Evolutionary conservation across 2,797 vertebrate genomes (phyloP), one percentile per base, ranked within the genome.

Genomic region (Sebastes steindachneri): DNA sequence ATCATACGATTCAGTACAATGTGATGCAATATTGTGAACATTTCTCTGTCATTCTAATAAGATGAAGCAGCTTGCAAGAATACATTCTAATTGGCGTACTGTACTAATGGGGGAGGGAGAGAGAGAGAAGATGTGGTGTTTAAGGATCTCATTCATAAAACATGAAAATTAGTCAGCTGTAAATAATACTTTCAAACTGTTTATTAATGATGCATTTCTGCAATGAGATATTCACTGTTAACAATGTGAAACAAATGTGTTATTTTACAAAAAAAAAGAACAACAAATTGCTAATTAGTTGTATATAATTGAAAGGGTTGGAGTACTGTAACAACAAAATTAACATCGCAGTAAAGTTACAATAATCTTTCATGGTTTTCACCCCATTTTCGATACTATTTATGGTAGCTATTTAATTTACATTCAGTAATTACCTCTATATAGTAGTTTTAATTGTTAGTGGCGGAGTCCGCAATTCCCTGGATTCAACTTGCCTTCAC

Each of bases 101-200:
- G 23, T 31, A 8, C n/a, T 33, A 68, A 76, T 62, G 48, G 6
- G 9, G 12, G 21, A 31, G 26, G 17, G 35, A 11, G 33, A 10
- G 45, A 51, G 17, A 3, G 14, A 62, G 11, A 48, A 48, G 45
- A 19, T 19, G 14, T 7, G 37, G 28, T 28, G 64, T 66, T 7
- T 71, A 69, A 53, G 23, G 11, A 37, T 76, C 35, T 75, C 63
- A 84, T 80, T 79, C 59, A 79, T 78, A 69, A 73, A 78, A 86
- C 71, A 73, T 73, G 23, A 14, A 60, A 70, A 77, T 77, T 29
- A 74, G 26, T 74, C 57, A 69, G 35, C 75, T 65, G 33, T 55
- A 58, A 67, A 71, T 77, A 68, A 75, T 25, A 33, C 58, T 41
- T 33, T 41, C 48, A 53, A 53, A 26, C 9, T 65, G 33, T 29